Conservation (phyloP, 2,888 invertebrate species). For the Parnassius orleans region DNA sequence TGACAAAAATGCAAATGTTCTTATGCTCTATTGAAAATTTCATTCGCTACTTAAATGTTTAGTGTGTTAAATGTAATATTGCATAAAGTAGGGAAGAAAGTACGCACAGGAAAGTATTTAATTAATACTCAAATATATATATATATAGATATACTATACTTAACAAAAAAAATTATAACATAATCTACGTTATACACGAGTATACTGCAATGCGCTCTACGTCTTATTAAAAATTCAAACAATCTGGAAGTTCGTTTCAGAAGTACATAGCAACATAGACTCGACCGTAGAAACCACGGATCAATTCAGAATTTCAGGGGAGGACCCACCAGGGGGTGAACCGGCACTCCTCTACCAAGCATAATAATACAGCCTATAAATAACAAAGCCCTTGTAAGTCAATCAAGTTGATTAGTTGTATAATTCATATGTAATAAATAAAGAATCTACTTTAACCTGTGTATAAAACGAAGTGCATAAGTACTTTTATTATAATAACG, state of each 20-base stretch:
- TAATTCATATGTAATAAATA: not conserved
- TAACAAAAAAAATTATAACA: too few relatives aligned
- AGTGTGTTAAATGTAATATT: too few relatives aligned
- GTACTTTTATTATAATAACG: too few relatives aligned
- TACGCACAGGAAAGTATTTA: too few relatives aligned
- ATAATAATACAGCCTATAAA: slow-evolving; percentile 16
- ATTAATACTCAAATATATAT: too few relatives aligned
- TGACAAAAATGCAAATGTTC: too few relatives aligned
- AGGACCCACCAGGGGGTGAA: slow-evolving; percentile 31
- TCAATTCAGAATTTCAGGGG: slow-evolving; percentile 29
- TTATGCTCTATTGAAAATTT: too few relatives aligned
- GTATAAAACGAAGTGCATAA: too few relatives aligned
- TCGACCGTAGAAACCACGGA: slow-evolving; percentile 11
- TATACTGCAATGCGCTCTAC: slow-evolving; percentile 20
- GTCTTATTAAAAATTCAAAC: slow-evolving; percentile 21
- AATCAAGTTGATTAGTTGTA: not conserved
- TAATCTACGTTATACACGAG: too few relatives aligned
- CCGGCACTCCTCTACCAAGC: slow-evolving; percentile 23
- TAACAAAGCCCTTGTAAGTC: slow-evolving; percentile 8
- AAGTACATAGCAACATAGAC: slow-evolving; percentile 27
- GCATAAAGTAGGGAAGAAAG: too few relatives aligned
- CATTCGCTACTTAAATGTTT: too few relatives aligned
- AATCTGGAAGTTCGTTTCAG: slow-evolving; percentile 20
- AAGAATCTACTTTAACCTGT: not conserved
- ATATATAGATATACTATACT: too few relatives aligned